phyloP scores from a whole-genome alignment of 1,140 invertebrate species.

The Hylyphantes graminicola region DNA sequence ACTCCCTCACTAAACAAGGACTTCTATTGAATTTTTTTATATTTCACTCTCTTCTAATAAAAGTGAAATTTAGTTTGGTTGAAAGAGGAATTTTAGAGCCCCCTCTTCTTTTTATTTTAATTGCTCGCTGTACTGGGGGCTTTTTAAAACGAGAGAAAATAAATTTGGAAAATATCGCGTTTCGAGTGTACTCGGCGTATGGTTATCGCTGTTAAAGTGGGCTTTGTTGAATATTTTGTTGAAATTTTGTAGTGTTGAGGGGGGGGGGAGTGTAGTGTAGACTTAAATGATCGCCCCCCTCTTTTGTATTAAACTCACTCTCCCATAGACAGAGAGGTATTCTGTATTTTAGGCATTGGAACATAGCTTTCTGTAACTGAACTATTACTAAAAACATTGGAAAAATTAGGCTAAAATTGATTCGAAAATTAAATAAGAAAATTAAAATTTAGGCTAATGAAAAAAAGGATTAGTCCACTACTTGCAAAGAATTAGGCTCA shows the following conservation, averaged over 20 bases:
- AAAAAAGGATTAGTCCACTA: too few relatives aligned
- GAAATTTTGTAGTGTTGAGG: neutral
- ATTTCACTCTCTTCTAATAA: conserved; percentile 1
- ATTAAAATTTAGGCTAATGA: too few relatives aligned
- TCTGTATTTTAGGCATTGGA: too few relatives aligned
- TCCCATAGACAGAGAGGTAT: too few relatives aligned
- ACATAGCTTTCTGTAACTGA: too few relatives aligned
- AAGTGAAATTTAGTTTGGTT: neutral
- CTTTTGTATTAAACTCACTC: too few relatives aligned
- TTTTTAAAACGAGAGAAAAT: neutral
- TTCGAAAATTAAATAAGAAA: too few relatives aligned
- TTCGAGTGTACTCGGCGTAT: conserved; percentile 7
- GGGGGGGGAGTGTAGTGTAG: neutral
- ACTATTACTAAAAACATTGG: too few relatives aligned
- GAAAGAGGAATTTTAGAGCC: conserved; percentile 30
- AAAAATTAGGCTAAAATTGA: too few relatives aligned
- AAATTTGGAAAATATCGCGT: conserved; percentile 23
- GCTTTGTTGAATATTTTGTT: neutral
- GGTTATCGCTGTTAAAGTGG: neutral
- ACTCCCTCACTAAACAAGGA: neutral
- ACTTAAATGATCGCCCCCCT: too few relatives aligned
- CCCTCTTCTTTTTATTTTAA: neutral
- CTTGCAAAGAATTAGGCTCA: too few relatives aligned
- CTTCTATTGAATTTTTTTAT: conserved; percentile 19
- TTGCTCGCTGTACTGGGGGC: neutral